Base-by-base conservation (phyloP, 2,888 invertebrate genomes). In the Coecobrya sp. region DNA sequence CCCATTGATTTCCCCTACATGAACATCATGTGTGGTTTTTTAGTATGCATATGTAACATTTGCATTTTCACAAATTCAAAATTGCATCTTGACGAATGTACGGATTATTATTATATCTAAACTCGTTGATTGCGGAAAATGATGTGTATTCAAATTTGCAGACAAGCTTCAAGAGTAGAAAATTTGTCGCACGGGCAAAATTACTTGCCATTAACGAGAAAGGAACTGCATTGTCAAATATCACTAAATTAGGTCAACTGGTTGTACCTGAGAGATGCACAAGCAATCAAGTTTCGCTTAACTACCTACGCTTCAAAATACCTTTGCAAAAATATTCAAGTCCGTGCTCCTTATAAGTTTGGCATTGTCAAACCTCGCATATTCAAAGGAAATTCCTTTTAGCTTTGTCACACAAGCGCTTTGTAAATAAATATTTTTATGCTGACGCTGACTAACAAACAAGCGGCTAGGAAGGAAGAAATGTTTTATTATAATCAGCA, bases 321-420 rank as follows among this genome's bases (percentile, higher is more conserved):
- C n/a, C n/a, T 13, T 49, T 49, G 10, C 11, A n/a, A n/a, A n/a
- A n/a, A n/a, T n/a, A n/a, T n/a, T n/a, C 13, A 49, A 49, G 10
- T 49, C 5, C 13, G 49, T 13, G 10, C n/a, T n/a, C 19, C 19
- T 65, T 1, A 22, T 8, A 65, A 27, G 22, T 19, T 22, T 1
- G 25, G 27, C 62, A 36, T 70, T 30, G 36, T 70, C 11, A 16
- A 70, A 4, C 68, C n/a, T 27, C 19, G 27, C 36, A 36, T n/a
- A 70, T 70, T 70, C 36, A 16, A 65, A 65, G 16, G 8, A 70
- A 70, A 70, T 36, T 70, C 36, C 68, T 70, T 70, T 30, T 19
- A 4, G 19, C 68, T 70, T 30, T 27, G 68, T 70, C 68, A 70
- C 68, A 27, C n/a, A 65, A 7, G n/a, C 11, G 36, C 11, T 36